phyloP scores from a whole-genome alignment of 1,140 invertebrate genomes.

The Penaeus japonicus region DNA sequence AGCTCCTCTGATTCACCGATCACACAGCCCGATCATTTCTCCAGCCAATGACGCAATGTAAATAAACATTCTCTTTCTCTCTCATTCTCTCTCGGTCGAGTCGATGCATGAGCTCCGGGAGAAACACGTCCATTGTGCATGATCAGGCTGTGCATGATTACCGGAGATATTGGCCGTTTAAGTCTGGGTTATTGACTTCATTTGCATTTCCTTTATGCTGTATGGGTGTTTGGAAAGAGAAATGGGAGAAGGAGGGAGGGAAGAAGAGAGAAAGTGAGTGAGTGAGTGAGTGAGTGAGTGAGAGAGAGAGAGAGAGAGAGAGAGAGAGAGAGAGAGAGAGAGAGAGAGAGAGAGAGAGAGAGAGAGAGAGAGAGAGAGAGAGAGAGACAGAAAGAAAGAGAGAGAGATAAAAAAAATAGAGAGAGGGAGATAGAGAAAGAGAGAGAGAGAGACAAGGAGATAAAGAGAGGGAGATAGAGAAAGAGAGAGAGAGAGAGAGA shows the following conservation, averaged over 20 bases:
- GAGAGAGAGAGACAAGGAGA: neutral
- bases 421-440: no score
- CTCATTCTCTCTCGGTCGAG: no score
- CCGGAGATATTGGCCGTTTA: no score
- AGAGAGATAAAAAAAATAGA: neutral
- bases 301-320: neutral
- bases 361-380: neutral
- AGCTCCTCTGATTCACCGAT: no score
- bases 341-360: neutral
- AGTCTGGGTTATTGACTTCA: no score
- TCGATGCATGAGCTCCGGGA: no score
- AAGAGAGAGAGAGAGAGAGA: neutral
- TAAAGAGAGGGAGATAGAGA: neutral
- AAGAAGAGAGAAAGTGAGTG: conserved; percentile 3
- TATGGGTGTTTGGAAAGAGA: neutral
- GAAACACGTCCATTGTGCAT: no score
- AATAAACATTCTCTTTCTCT: no score
- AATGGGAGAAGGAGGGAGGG: neutral
- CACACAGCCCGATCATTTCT: no score
- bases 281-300: conserved; percentile 8
- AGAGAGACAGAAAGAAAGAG: neutral
- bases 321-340: neutral
- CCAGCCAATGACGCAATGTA: no score
- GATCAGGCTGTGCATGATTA: no score
- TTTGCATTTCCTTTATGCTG: neutral